Evolutionary conservation across 2,888 invertebrate genomes (phyloP), one percentile per base, ranked within the genome.

Genomic region (Emesis furor): DNA sequence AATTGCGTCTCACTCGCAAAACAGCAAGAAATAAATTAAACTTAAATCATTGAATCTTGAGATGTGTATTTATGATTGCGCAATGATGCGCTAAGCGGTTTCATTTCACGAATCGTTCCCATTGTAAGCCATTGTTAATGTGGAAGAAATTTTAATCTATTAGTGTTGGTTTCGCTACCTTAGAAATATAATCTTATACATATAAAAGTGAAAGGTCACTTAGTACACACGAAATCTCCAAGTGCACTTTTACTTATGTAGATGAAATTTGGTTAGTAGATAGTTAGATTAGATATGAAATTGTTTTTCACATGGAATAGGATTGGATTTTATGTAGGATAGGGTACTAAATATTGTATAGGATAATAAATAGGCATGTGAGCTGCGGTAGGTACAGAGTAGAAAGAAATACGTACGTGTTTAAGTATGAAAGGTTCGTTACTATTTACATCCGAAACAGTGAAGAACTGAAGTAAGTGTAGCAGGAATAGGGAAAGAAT

Each of bases 41-140:
- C 17, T 55, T 55, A 55, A 55, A 55, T 55, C 51, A 17, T 17
- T 55, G 51, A 55, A 67, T 67, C 65, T 67, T 67, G 65, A 67
- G 65, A 67, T 67, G 65, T 67, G 65, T 32, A 71, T 51, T 77
- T 62, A 75, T 67, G 80, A 81, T 87, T 85, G 76, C 86, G 80
- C 76, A 87, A 85, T 72, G 78, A 85, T 69, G 78, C 83, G 81
- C 78, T 71, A 42, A 75, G 75, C 59, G 78, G 75, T 71, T 65
- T 76, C 68, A 62, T 82, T 76, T 78, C 71, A 59, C 69, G 51
- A 37, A 77, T 73, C 62, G 73, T 81, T 81, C 81, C 68, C 78
- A 78, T 72, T 76, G 76, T 55, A 76, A 73, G 51, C 82, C 82
- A 81, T 81, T 81, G 76, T 81, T 76, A 67, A 67, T 55, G 39